Conservation (phyloP, 1,140 invertebrate species). For the Stenopsyche tienmushanensis region DNA sequence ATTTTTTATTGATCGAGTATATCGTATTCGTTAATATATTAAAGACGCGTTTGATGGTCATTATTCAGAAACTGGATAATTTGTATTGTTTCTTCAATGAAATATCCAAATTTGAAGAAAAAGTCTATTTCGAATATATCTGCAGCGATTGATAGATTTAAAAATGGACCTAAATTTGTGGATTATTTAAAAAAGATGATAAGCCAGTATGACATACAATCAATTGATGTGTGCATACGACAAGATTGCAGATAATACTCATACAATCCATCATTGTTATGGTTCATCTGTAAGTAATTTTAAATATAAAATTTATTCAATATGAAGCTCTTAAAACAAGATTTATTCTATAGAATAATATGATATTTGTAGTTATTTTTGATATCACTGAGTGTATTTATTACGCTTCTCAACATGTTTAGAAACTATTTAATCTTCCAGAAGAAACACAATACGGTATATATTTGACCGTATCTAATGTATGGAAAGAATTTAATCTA, state of each 20-base stretch:
- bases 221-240: slow-evolving; percentile 14
- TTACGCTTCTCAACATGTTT: background rate
- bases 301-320: too few species aligned
- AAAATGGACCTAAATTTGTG: background rate
- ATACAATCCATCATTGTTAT: slow-evolving; percentile 6
- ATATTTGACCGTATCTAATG: background rate
- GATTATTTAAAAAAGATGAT: background rate
- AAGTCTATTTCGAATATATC: background rate
- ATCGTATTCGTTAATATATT: slow-evolving; percentile 6
- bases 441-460: slow-evolving; percentile 6
- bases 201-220: too few species aligned
- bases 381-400: slow-evolving; percentile 4
- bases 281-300: slow-evolving; percentile 2
- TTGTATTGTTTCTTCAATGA: slow-evolving; percentile 5
- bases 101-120: slow-evolving; percentile 12
- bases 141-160: slow-evolving; percentile 2
- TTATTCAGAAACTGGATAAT: slow-evolving; percentile 1
- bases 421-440: slow-evolving; percentile 9
- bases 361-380: slow-evolving; percentile 4
- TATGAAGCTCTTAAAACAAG: too few species aligned
- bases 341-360: too few species aligned
- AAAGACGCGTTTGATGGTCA: background rate
- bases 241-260: slow-evolving; percentile 13
- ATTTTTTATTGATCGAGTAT: slow-evolving; percentile 2
- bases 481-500: too few species aligned